A percentile compares a stretch with the other conserved stretches of the same genome.
These are phyloP conservation scores for Catocala sponsa DNA, from an alignment of 2,888 invertebrate species.

Conservation along the genomic window DNA sequence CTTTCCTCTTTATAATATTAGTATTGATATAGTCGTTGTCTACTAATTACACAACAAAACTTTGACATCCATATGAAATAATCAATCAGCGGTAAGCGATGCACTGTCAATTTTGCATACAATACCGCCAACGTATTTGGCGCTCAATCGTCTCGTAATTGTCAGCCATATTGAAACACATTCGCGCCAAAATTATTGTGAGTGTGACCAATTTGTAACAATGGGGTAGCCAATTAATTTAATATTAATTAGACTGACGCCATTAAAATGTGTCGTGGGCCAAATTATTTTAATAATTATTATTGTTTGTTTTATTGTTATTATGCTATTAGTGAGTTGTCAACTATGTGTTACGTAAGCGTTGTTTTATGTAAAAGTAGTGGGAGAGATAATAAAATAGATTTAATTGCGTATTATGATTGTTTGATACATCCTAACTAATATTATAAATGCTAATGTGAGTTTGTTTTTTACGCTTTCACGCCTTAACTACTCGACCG, in stretches of 20 bases:
- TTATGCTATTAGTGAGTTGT: neutral
- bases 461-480: too few relatives aligned
- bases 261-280: conserved; percentile 52
- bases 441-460: too few relatives aligned
- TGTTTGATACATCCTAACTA: too few relatives aligned
- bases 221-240: conserved; percentile 68
- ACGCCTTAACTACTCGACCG: too few relatives aligned
- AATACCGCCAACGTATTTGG: conserved; percentile 64
- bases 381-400: conserved; percentile 1
- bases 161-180: conserved; percentile 73
- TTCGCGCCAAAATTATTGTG: conserved; percentile 64
- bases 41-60: conserved; percentile 14
- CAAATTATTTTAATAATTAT: conserved; percentile 26
- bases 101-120: conserved; percentile 69
- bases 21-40: too few relatives aligned
- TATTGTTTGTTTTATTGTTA: conserved; percentile 22
- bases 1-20: too few relatives aligned
- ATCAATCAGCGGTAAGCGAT: conserved; percentile 57
- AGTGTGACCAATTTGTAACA: conserved; percentile 67
- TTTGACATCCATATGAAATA: conserved; percentile 49
- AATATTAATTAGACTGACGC: conserved; percentile 58
- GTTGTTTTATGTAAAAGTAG: neutral
- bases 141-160: conserved; percentile 70
- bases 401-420: too few relatives aligned
- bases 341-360: neutral